Conservation (phyloP, 2,888 invertebrate genomes). For the Lysandra bellargus region DNA sequence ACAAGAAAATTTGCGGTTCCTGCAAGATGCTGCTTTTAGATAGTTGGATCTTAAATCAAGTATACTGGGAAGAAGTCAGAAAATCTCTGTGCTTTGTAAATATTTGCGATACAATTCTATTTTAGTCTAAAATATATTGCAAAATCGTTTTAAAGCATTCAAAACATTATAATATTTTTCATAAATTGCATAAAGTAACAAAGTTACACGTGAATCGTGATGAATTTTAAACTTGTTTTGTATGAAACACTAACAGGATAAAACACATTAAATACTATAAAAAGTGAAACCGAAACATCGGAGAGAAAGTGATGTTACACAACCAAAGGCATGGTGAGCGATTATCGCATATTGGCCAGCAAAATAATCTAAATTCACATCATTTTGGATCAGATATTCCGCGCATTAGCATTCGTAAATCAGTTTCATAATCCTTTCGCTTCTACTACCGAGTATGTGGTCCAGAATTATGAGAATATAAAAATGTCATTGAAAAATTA, state of each 20-base stretch:
- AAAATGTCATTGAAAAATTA: no score
- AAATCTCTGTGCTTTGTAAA: not conserved
- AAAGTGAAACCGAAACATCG: constrained; percentile 19
- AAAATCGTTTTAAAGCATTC: not conserved
- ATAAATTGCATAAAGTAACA: not conserved
- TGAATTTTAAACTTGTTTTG: not conserved
- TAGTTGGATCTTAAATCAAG: no score
- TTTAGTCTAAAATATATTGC: not conserved
- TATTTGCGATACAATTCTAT: not conserved
- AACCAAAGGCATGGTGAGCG: not conserved
- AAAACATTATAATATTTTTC: not conserved
- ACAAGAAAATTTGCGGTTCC: no score
- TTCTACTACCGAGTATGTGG: not conserved
- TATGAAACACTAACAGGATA: not conserved
- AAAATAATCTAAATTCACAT: constrained; percentile 23
- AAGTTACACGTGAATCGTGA: not conserved
- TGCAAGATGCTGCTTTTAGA: no score
- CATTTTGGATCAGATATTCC: constrained; percentile 9
- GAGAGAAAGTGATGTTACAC: constrained; percentile 19
- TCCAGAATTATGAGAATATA: no score
- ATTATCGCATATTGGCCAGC: constrained; percentile 18
- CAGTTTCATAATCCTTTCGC: not conserved
- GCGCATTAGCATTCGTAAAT: not conserved
- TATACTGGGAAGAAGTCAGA: not conserved
- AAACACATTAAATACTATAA: constrained; percentile 1